Evolutionary conservation across 2,797 vertebrate species (phyloP).

Genomic region (Enteromius argenteus): DNA sequence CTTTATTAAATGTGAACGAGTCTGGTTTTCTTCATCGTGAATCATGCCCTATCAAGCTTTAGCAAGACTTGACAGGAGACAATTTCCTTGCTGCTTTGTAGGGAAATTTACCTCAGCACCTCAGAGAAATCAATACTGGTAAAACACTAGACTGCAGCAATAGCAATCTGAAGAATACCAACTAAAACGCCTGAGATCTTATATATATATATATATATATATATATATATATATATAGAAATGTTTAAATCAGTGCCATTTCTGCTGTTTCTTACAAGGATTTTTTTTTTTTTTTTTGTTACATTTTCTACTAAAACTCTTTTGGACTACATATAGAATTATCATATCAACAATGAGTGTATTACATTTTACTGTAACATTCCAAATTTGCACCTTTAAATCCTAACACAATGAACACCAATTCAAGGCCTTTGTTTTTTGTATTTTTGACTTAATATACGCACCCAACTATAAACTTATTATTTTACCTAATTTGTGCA

Average conservation of each 20-base stretch:
- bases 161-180: conserved; percentile 8
- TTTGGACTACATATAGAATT: neutral
- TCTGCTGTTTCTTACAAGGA: neutral
- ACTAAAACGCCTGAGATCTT: conserved; percentile 19
- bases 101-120: conserved; percentile 19
- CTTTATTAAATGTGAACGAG: conserved; percentile 23
- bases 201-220: neutral
- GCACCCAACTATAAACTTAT: neutral
- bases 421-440: neutral
- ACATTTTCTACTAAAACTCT: neutral
- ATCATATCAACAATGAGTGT: neutral
- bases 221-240: neutral
- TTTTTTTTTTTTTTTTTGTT: neutral
- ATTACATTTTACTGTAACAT: no score
- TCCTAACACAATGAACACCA: neutral
- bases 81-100: conserved; percentile 27
- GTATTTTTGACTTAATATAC: neutral
- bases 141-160: conserved; percentile 10
- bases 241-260: neutral
- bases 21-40: neutral
- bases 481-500: neutral
- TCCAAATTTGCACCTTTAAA: neutral
- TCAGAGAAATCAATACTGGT: conserved; percentile 40
- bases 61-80: conserved; percentile 22
- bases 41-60: conserved; percentile 9